Conservation (phyloP, 2,888 invertebrate genomes). For the Ormyrus pomaceus region DNA sequence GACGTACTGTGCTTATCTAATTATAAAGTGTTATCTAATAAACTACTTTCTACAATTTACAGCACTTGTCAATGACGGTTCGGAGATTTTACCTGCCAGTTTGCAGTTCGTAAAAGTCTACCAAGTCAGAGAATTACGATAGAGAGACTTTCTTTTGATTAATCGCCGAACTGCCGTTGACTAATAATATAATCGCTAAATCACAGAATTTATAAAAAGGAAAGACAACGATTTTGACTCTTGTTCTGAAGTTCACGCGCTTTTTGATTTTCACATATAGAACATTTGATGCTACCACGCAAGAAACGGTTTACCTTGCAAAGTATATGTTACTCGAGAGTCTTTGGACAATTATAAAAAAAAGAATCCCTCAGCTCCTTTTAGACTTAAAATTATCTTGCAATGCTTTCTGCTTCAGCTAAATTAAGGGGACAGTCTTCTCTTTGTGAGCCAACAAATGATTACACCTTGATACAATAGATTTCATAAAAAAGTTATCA, state of each 20-base stretch:
- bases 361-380: conserved; percentile 18
- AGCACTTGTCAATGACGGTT: conserved; percentile 42
- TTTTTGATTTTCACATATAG: conserved; percentile 19
- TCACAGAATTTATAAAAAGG: conserved; percentile 53
- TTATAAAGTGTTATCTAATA: conserved; percentile 39
- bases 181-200: conserved; percentile 43
- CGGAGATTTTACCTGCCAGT: not conserved
- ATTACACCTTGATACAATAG: conserved; percentile 22
- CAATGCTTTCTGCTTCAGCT: conserved; percentile 24
- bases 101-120: not conserved
- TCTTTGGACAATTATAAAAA: conserved; percentile 20
- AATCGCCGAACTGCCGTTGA: conserved; percentile 30
- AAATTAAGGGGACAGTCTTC: conserved; percentile 52
- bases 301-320: conserved; percentile 23
- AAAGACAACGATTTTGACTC: conserved; percentile 41
- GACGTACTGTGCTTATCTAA: conserved; percentile 16
- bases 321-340: conserved; percentile 5
- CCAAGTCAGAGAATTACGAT: not conserved
- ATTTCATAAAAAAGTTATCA: conserved; percentile 43
- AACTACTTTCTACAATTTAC: conserved; percentile 49
- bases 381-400: conserved; percentile 26
- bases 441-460: conserved; percentile 15
- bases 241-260: conserved; percentile 14
- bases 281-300: not conserved
- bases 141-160: conserved; percentile 2